Evolutionary conservation across 2,888 invertebrate genomes (phyloP), one percentile per base, ranked within the genome.

Genomic region (Drosophila leonis): DNA sequence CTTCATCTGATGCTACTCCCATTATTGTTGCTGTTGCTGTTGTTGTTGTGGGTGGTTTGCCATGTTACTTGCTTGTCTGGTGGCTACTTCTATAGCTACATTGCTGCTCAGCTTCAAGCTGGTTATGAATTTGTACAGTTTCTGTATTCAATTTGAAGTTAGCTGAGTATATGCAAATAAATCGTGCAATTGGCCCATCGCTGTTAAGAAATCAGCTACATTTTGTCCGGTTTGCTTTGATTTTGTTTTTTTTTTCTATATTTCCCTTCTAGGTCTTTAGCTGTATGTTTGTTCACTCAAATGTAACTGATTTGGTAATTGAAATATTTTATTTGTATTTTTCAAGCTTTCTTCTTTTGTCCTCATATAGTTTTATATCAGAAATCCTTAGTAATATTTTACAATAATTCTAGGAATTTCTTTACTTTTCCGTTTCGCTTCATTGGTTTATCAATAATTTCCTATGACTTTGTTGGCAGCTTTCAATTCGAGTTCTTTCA

Each of bases 81-180:
- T 46, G 64, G 52, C 65, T 62, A 63, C 39, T 68, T 64, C 49
- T 60, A 54, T 46, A 41, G 37, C 52, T 24, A 4, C 15, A 7
- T 15, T 9, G 52, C 52, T 57, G 63, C 39, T 68, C 52, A 57
- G 63, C 55, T 55, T 42, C 66, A 41, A 65, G 61, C 65, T 68
- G 74, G 73, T 88, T 88, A 88, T 88, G 88, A 80, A 80, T 83
- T 86, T 82, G 76, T 71, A 72, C 82, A 79, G 76, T 82, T 82
- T 75, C 70, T 65, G 82, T 64, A 66, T 75, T 55, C 69, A 61
- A 78, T 65, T 78, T 73, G 63, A 56, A 65, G 56, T 35, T n/a
- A 27, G 27, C 46, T 35, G 37, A 48, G 29, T 35, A 20, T 44
- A 52, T 56, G 48, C 55, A 60, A 77, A 65, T 63, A 62, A 68